These are phyloP conservation scores for Argyra leucocephala DNA, from an alignment of 2,888 invertebrate species.

Conservation along the genomic window DNA sequence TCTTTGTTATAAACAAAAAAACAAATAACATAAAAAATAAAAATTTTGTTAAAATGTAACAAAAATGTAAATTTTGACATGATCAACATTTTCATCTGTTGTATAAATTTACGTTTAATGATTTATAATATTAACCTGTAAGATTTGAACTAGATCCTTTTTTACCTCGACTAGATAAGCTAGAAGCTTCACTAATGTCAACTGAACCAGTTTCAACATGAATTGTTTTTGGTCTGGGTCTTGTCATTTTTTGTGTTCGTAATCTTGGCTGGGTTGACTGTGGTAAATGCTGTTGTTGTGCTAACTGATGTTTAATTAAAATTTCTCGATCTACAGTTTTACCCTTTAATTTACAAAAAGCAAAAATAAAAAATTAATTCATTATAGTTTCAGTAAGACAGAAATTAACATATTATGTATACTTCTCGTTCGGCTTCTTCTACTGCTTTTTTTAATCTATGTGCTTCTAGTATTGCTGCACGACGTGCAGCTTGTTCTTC, in stretches of 20 bases:
- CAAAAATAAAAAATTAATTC: neutral
- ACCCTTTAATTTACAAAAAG: conserved; percentile 48
- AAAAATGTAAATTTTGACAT: neutral
- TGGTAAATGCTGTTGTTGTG: conserved; percentile 28
- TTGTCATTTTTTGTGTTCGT: conserved; percentile 54
- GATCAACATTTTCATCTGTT: neutral
- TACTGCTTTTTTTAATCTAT: conserved; percentile 85
- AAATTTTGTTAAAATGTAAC: neutral
- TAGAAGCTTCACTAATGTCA: conserved; percentile 66
- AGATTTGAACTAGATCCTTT: conserved; percentile 76
- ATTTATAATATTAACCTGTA: conserved; percentile 51
- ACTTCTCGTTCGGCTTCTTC: conserved; percentile 86
- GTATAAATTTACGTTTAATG: neutral
- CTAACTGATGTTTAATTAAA: conserved; percentile 48
- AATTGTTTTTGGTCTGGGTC: conserved; percentile 81
- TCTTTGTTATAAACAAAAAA: conserved; percentile 15
- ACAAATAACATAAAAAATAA: conserved; percentile 15
- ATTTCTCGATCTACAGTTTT: conserved; percentile 67
- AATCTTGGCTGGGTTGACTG: conserved; percentile 49
- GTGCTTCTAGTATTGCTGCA: conserved; percentile 81
- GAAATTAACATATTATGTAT: conserved; percentile 9
- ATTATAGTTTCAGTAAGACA: neutral
- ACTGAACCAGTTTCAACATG: conserved; percentile 76
- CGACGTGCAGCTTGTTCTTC: conserved; percentile 81
- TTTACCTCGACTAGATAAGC: conserved; percentile 61